Evolutionary conservation across 2,797 vertebrate species (phyloP).

Genomic region (Emydoidea blandingii): DNA sequence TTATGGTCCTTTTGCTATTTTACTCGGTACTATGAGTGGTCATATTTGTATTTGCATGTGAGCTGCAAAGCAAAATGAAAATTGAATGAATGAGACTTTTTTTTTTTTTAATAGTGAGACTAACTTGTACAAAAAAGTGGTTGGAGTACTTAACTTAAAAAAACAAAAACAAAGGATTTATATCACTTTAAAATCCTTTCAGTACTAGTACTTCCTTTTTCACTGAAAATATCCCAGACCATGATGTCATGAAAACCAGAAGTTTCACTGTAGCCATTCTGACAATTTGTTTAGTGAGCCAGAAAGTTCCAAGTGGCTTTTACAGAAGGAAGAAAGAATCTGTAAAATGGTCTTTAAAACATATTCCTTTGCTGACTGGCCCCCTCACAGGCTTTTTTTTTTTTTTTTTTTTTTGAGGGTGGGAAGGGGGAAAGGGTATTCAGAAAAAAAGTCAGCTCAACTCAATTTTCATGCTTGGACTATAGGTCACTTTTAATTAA

Average conservation of each 20-base stretch:
- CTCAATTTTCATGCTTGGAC: neutral
- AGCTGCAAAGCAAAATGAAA: neutral
- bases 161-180: neutral
- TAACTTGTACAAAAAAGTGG: neutral
- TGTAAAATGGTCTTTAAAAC: neutral
- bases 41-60: neutral
- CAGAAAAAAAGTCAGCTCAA: neutral
- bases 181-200: neutral
- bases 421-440: neutral
- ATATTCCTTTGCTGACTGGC: neutral
- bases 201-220: neutral
- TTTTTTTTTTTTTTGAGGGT: no score
- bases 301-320: neutral
- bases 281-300: neutral
- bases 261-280: neutral
- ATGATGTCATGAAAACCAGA: neutral
- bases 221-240: neutral
- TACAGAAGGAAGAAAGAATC: neutral
- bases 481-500: neutral
- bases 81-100: neutral
- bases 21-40: rapidly evolving
- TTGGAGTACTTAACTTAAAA: neutral
- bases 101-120: neutral
- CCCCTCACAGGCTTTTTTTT: neutral
- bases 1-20: neutral